A percentile compares a stretch with the other conserved stretches of the same genome.
These are phyloP conservation scores for Tympanoctomys barrerae DNA, from an alignment of 2,797 vertebrate species.

Conservation along the genomic window DNA sequence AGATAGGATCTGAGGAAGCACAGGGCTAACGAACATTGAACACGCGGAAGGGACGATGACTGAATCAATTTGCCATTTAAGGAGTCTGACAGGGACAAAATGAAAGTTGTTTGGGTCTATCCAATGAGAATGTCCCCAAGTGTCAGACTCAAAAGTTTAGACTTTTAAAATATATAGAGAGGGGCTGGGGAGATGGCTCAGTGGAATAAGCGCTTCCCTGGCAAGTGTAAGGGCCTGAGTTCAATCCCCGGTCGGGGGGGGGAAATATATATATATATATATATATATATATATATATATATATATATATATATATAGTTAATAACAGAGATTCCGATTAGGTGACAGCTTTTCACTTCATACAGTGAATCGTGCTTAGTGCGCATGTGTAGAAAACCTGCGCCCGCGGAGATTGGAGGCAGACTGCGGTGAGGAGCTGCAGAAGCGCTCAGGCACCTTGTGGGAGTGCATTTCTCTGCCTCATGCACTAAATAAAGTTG, in stretches of 20 bases:
- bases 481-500: not conserved
- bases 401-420: not conserved
- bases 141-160: constrained; percentile 1
- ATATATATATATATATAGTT: too few species aligned
- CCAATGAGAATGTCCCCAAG: not conserved
- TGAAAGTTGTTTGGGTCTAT: not conserved
- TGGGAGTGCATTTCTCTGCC: not conserved
- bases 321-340: constrained; percentile 27
- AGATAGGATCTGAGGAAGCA: not conserved
- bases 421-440: not conserved
- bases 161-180: not conserved
- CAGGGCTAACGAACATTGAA: not conserved
- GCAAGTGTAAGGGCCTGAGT: too few species aligned
- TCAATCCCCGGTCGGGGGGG: too few species aligned
- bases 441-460: not conserved
- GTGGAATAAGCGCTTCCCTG: too few species aligned
- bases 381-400: not conserved
- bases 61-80: not conserved
- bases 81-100: not conserved
- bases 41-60: not conserved
- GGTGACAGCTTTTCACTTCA: not conserved
- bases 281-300: too few species aligned
- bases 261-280: too few species aligned
- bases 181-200: too few species aligned
- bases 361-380: not conserved